Evolutionary conservation across 2,797 vertebrate species (phyloP), one percentile per base, ranked within the genome.

Genomic region (Centropyge bicolor): DNA sequence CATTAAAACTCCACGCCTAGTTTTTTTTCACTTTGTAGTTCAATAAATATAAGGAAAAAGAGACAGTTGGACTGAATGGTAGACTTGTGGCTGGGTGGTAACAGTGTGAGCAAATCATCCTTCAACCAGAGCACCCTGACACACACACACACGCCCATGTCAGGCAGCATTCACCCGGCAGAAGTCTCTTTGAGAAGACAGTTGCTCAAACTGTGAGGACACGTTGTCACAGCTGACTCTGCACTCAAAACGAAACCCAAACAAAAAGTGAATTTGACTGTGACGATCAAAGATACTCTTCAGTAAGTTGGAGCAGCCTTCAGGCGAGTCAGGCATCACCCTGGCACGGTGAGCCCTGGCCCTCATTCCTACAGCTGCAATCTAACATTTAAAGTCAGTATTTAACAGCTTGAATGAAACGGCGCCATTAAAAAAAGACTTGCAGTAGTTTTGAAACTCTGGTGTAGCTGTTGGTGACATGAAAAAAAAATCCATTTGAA

Each of bases 1-100:
- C 40, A 80, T 70, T 80, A 76, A 40, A 67, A 22, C 51, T 51
- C 61, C 13, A 38, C 8, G 12, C 24, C 59, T 52, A 13, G 31
- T 38, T 48, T 5, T 75, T 75, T 82, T 62, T 48, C 27, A 35
- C 12, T 69, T 38, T 14, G 12, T 38, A 65, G 19, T 49, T 80
- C n/a, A 51, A 24, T 69, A 54, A 49, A 81, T 22, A 54, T 11
- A 66, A 63, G 63, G 22, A 52, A 20, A 43, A 66, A 48, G 8
- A 52, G 49, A 70, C 19, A 35, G 22, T 14, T 48, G 5, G 69
- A 69, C 48, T 54, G 31, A 46, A 17, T 6, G 17, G 54, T 24
- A 40, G 31, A 69, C 22, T 9, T 64, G 2, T 27, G 52, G 57
- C 38, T 63, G 6, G 9, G 19, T 66, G 59, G 13, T 19, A n/a